Evolutionary conservation across 92 coral and sea anemone genomes (phyloP).

Genomic region (Ricordea florida): DNA sequence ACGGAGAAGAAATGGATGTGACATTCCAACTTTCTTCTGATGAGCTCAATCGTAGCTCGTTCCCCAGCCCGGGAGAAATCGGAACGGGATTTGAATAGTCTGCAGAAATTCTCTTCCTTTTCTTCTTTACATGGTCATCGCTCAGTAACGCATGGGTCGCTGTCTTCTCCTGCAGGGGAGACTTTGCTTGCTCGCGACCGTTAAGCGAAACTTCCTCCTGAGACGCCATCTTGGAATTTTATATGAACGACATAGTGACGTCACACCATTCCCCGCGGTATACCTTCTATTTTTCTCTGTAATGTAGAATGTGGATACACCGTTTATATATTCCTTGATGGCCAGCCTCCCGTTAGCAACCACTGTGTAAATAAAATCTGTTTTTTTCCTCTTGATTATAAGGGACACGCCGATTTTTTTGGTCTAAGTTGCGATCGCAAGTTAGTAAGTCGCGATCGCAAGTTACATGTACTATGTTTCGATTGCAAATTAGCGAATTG

Average conservation of each 20-base stretch:
- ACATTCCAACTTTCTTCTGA: slow-evolving; percentile 92
- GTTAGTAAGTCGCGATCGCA: too few relatives aligned
- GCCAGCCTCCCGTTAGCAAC: too few relatives aligned
- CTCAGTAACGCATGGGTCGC: slow-evolving; percentile 43
- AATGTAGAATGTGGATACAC: too few relatives aligned
- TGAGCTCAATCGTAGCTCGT: slow-evolving; percentile 55
- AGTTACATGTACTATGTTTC: too few relatives aligned
- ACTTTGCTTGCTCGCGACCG: slow-evolving; percentile 64
- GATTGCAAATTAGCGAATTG: too few relatives aligned
- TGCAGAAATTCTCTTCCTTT: slow-evolving; percentile 63
- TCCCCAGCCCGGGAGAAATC: slow-evolving; percentile 7
- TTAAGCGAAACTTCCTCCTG: slow-evolving; percentile 51
- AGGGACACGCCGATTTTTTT: too few relatives aligned
- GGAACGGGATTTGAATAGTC: slow-evolving; percentile 13
- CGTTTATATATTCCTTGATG: too few relatives aligned
- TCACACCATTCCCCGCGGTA: too few relatives aligned
- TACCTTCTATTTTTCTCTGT: too few relatives aligned
- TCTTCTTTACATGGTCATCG: slow-evolving; percentile 80
- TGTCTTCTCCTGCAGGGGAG: slow-evolving; percentile 52
- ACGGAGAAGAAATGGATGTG: slow-evolving; percentile 68
- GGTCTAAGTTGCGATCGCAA: too few relatives aligned
- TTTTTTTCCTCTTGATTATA: too few relatives aligned
- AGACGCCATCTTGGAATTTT: slow-evolving; percentile 78
- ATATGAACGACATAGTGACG: slow-evolving; percentile 33
- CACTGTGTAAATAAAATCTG: too few relatives aligned